These are phyloP conservation scores for Teleiodes luculella DNA, from an alignment of 2,888 invertebrate genomes.

Conservation along the genomic window DNA sequence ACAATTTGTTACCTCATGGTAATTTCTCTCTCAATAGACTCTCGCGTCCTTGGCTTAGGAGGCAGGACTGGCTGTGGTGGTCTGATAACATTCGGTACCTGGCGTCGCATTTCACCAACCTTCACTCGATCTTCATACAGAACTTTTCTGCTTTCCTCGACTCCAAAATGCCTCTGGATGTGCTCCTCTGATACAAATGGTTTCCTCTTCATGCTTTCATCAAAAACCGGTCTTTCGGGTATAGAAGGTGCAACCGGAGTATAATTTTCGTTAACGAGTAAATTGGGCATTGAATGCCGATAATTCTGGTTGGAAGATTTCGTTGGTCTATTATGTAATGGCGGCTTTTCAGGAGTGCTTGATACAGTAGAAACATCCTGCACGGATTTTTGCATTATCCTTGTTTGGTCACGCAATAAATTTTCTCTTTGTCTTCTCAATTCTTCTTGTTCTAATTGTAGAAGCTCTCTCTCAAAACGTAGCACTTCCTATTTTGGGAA, in stretches of 20 bases:
- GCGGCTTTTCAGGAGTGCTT: constrained; percentile 56
- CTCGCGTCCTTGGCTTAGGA: constrained; percentile 62
- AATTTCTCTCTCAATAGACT: constrained; percentile 69
- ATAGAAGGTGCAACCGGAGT: constrained; percentile 41
- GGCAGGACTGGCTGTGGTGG: constrained; percentile 54
- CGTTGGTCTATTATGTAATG: constrained; percentile 38
- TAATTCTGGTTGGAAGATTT: constrained; percentile 46
- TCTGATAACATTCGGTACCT: constrained; percentile 31
- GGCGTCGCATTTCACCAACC: constrained; percentile 36
- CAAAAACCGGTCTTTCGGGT: constrained; percentile 46
- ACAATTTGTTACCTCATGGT: constrained; percentile 62
- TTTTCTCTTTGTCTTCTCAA: constrained; percentile 86
- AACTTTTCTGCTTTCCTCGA: constrained; percentile 65
- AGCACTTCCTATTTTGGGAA: constrained; percentile 80
- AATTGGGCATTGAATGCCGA: constrained; percentile 73
- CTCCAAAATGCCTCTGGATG: constrained; percentile 67
- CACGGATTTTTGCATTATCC: constrained; percentile 79
- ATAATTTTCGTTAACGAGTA: constrained; percentile 56
- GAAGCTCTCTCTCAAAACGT: constrained; percentile 86
- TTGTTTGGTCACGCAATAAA: constrained; percentile 82
- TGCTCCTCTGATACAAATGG: constrained; percentile 72
- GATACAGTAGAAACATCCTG: constrained; percentile 77
- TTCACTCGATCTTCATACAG: constrained; percentile 51
- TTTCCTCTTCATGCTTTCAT: constrained; percentile 57
- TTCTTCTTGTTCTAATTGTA: constrained; percentile 88